Evolutionary conservation across 2,113 vertebrate species (phyloP).

Genomic region (Pseudopipra pipra): DNA sequence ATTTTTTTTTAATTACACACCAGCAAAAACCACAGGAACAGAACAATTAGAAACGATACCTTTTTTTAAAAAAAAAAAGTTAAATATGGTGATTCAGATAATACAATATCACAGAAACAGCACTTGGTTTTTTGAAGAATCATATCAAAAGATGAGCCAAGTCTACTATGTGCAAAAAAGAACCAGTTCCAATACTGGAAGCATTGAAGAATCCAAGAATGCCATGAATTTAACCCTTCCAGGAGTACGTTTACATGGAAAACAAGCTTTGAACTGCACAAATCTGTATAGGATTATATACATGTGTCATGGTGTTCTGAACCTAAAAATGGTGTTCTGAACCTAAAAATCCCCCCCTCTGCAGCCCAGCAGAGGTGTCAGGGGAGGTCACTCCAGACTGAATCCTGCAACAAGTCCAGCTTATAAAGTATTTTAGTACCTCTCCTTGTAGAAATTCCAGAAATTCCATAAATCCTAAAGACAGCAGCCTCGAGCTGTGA

Average conservation of each 20-base stretch:
- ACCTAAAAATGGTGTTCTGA: conserved; percentile 45
- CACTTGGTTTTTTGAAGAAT: conserved; percentile 68
- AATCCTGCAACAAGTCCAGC: conserved; percentile 17
- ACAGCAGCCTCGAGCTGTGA: conserved; percentile 29
- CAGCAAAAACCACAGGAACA: conserved; percentile 76
- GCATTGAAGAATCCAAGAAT: conserved; percentile 37
- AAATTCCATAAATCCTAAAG: conserved; percentile 4
- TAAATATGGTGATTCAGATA: conserved; percentile 76
- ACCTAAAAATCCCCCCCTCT: conserved; percentile 15
- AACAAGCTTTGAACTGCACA: conserved; percentile 66
- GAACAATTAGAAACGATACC: conserved; percentile 72
- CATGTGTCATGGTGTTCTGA: conserved; percentile 51
- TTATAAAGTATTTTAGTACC: neutral
- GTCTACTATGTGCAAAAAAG: conserved; percentile 76
- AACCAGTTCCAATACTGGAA: conserved; percentile 57
- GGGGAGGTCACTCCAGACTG: conserved; percentile 3
- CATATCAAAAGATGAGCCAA: conserved; percentile 63
- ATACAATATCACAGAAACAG: conserved; percentile 81
- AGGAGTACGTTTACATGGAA: conserved; percentile 12
- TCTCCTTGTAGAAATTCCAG: conserved; percentile 34
- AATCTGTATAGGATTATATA: conserved; percentile 55
- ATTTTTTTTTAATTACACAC: conserved; percentile 74
- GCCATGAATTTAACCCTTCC: conserved; percentile 66
- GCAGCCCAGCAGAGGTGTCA: neutral
- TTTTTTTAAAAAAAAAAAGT: conserved; percentile 45